Evolutionary conservation across 2,797 vertebrate species (phyloP), one percentile per base, ranked within the genome.

Genomic region (Glyptemys insculpta): DNA sequence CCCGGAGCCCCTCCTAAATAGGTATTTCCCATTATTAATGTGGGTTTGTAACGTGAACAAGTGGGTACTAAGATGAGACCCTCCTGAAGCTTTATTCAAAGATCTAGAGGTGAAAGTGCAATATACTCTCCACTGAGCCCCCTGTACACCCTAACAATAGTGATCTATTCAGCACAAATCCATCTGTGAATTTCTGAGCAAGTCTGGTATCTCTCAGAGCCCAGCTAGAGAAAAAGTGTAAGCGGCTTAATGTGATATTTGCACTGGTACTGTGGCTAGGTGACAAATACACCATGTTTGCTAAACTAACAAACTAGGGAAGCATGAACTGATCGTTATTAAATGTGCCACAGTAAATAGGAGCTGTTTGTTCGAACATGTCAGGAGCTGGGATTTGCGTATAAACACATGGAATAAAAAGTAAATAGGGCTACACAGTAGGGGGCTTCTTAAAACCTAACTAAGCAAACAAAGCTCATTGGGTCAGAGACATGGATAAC

Each of bases 221-320:
- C 37, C 14, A 2, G 25, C 5, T 74, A 88, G 54, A 81, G 59
- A 84, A 87, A 16, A 90, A 25, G 85, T 41, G 31, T 44, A 87
- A 96, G 89, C 81, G 44, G 79, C 56, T 89, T 84, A 57, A 81
- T 85, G 87, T 41, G 92, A 90, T 83, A 41, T 56, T 81, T 52
- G 52, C 21, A 10, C 78, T 86, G 34, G 84, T 68, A 76, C 72
- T 92, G 83, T 59, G 91, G 76, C 49, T 72, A 16, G 87, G 95
- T 79, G 90, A 92, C 91, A 93, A 88, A 74, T 18, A 79, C 82
- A 0, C 78, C 4, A 54, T 86, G 88, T 97, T 96, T 94, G 87
- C 94, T 94, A 7, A 96, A 74, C 89, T 44, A 76, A 88, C 90
- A 85, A 37, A 14, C 72, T 34, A 84, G 86, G 86, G 88, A 88